phyloP scores from a whole-genome alignment of 2,888 invertebrate species.

The Melanotus villosus region DNA sequence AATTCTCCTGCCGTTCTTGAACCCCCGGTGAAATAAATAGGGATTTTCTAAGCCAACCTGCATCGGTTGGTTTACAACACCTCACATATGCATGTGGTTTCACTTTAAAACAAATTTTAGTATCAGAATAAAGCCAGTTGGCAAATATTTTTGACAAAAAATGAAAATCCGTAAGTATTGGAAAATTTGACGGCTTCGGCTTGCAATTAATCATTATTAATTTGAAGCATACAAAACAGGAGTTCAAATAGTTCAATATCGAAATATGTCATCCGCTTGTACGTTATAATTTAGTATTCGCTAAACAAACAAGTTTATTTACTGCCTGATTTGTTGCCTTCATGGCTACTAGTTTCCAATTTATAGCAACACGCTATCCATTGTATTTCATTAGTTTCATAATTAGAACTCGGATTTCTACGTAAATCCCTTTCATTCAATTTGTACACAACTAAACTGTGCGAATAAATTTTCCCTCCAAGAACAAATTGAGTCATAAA shows the following conservation, averaged over 20 bases:
- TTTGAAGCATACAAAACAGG: not conserved
- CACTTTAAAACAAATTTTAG: too few species aligned
- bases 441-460: not conserved
- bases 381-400: slow-evolving; percentile 17
- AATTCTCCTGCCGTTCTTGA: too few species aligned
- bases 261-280: slow-evolving; percentile 28
- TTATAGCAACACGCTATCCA: slow-evolving; percentile 19
- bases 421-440: not conserved
- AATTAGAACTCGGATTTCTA: slow-evolving; percentile 14
- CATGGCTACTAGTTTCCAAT: slow-evolving; percentile 31
- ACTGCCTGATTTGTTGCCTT: slow-evolving; percentile 30
- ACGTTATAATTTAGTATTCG: slow-evolving; percentile 20
- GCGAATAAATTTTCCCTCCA: too few species aligned
- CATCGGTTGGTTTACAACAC: too few species aligned
- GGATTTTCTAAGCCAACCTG: too few species aligned
- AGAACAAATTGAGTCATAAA: too few species aligned
- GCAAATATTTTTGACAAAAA: too few species aligned
- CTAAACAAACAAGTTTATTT: slow-evolving; percentile 32
- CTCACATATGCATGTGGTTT: too few species aligned
- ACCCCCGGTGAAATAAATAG: too few species aligned
- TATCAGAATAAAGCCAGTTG: too few species aligned
- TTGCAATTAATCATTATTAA: slow-evolving; percentile 18
- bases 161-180: too few species aligned
- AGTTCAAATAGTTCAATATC: not conserved
- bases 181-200: too few species aligned